Base-by-base conservation (phyloP, 2,113 vertebrate genomes). In the Condylura cristata region DNA sequence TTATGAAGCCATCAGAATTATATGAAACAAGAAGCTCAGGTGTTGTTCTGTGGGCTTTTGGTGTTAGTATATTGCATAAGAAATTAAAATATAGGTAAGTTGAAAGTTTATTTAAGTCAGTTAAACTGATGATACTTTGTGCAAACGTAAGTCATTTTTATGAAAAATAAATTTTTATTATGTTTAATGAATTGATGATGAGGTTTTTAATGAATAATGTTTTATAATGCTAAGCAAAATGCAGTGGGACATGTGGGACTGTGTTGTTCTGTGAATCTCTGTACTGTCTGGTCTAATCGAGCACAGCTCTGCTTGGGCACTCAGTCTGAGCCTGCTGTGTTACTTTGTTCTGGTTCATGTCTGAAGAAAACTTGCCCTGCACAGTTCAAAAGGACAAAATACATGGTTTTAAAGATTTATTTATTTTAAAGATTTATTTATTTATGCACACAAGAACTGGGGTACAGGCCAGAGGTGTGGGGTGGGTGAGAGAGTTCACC, bases 161-260 rank as follows among this genome's bases (percentile, higher is more conserved):
- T 79, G 51, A 93, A 92, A 85, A 85, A 37, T 70, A 53, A 37
- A 79, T 12, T 65, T 93, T 91, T 44, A 53, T 18, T 16, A 51
- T 53, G 51, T 53, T 53, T 53, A 20, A 53, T 53, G 51, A 18
- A 53, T 53, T 53, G 4, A 53, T 53, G 18, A 20, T 3, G 51
- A 53, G 18, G 51, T 18, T 16, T 48, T 53, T 53, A 53, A 53
- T 53, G 51, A 53, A 53, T 53, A 20, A 53, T 53, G 51, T 53
- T 53, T 53, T 17, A 53, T 53, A 53, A 53, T 53, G 51, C 6
- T 53, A 20, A 53, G 74, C 44, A 37, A 87, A 56, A 34, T 46
- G 58, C 58, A 26, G 32, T 22, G 16, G 39, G 86, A 86, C 87
- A 48, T 26, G 39, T 41, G 58, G 24, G n/a, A 17, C n/a, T 60